Evolutionary conservation across 1,140 invertebrate genomes (phyloP), one percentile per base, ranked within the genome.

Genomic region (Drosophila truncata): DNA sequence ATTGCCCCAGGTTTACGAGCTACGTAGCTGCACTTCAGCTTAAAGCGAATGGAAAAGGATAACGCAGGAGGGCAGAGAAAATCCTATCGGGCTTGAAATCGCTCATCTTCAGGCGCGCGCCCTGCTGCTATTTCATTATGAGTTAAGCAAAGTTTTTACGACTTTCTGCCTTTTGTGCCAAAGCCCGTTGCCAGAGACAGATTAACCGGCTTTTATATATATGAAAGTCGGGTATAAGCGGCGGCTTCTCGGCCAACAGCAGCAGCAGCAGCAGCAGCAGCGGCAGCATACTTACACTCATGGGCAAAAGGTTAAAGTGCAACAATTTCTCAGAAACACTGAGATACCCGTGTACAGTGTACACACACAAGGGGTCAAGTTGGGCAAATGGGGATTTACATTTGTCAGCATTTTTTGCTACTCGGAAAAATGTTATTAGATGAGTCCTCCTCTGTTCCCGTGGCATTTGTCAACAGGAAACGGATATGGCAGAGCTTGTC

Each of bases 401-500:
- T 72, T 73, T 35, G 70, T 73, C 69, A 72, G 66, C 69, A 14
- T 37, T 49, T 71, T 67, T 71, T 33, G 16, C 20, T 27, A 18
- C 44, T 70, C 18, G 23, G 29, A 16, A 41, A 71, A 72, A 73
- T 72, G 35, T 33, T 72, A 58, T 57, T 41, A 72, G 70, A 60
- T 60, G 66, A 73, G 52, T 73, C 23, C 49, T 23, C 35, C 47
- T 18, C 54, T 8, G 52, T 33, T 72, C 50, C 66, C 54, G 66
- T 49, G 69, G 33, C 54, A 72, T 59, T 72, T 72, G 69, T 44
- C 69, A 71, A 60, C 70, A 73, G 70, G 67, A 73, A 72, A 60
- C 70, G 70, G 70, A 72, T 73, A 73, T 60, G 70, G 67, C 67
- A 50, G 27, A 73, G 70, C 67, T 73, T 72, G 67, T 73, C 70